Evolutionary conservation across 2,888 invertebrate species (phyloP), one percentile per base, ranked within the genome.

Genomic region (Scaptomyza reducta): DNA sequence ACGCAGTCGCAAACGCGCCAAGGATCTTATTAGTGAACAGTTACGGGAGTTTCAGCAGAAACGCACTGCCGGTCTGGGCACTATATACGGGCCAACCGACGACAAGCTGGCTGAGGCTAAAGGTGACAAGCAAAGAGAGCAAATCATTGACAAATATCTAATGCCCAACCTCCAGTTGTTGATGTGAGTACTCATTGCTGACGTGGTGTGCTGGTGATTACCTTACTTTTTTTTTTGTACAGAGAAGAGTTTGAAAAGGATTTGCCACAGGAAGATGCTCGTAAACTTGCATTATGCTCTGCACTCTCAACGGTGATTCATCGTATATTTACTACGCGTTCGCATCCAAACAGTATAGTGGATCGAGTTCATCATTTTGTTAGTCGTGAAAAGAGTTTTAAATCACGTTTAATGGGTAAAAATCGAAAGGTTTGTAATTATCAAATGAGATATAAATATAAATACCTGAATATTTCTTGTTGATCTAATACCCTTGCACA

Each of bases 21-120:
- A 90, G 72, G 91, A 92, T 42, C 81, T 91, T 51, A 91, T 92
- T 22, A 90, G 90, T 61, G 90, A 90, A 69, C 92, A 92, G 70
- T 70, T 92, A 46, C 84, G 91, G 40, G 92, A 92, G 73, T 94
- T 94, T 75, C 95, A 98, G 89, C 95, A 96, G 82, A 98, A 98
- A 92, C 93, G 98, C 77, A 96, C 96, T 38, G 96, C 97, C 35
- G 98, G 98, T 2, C 93, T 98, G 66, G 97, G 96, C 13, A 95
- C 96, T 51, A 94, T 99, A 78, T 98, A 96, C 92, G 98, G 98
- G 0, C 97, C 97, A 0, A 94, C 95, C 22, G 97, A 97, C 92
- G 93, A 94, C 65, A 94, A 96, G 77, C 93, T 97, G 4, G 94
- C 95, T 80, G 95, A 96, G 90, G 95, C 96, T 72, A 95, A 95